Conservation (phyloP, 2,113 vertebrate genomes). For the Catagonus wagneri region DNA sequence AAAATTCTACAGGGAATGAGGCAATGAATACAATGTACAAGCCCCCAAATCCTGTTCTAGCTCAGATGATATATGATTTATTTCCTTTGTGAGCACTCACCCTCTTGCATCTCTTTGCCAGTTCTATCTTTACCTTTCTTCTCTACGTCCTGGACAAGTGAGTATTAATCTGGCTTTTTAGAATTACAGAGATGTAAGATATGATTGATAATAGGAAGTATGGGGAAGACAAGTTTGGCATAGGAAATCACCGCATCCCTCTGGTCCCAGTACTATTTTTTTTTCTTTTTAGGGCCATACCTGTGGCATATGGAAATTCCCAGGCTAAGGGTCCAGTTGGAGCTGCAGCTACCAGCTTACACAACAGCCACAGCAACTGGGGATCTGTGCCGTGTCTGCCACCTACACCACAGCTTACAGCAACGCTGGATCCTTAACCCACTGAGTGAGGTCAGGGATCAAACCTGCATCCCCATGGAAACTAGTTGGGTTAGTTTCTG, state of each 20-base stretch:
- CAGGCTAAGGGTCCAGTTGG: no score
- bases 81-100: neutral
- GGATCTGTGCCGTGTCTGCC: no score
- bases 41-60: neutral
- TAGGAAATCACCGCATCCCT: neutral
- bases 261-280: no score
- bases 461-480: no score
- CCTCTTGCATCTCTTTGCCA: neutral
- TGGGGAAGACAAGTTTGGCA: neutral
- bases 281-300: no score
- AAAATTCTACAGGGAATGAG: neutral
- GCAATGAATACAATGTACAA: neutral
- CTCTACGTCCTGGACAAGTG: neutral
- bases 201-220: neutral
- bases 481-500: no score
- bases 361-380: no score
- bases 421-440: no score
- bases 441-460: no score
- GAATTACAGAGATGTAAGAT: neutral
- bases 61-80: neutral
- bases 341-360: no score
- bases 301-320: no score
- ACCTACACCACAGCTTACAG: no score
- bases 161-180: neutral
- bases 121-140: neutral